Percentiles rank a stretch among this genome's conserved stretches.
These are phyloP conservation scores for Chrosomus eos DNA, from an alignment of 2,797 vertebrate genomes.

Conservation along the genomic window DNA sequence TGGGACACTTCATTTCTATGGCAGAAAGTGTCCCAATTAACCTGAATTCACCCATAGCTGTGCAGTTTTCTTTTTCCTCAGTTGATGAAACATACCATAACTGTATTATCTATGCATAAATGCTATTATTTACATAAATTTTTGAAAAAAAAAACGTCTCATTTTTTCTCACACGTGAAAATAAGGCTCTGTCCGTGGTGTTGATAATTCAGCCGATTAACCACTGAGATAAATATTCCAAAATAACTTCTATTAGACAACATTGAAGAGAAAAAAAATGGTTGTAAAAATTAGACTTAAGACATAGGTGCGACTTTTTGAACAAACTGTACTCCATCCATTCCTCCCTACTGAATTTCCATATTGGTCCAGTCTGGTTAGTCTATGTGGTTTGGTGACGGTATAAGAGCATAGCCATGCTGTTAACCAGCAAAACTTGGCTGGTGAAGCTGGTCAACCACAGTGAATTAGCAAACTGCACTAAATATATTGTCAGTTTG, in stretches of 20 bases:
- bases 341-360: background rate
- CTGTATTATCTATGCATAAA: background rate
- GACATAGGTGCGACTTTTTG: background rate
- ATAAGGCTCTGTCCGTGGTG: background rate
- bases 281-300: background rate
- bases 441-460: slow-evolving; percentile 1
- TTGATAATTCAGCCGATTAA: background rate
- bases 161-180: background rate
- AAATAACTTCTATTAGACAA: background rate
- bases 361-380: background rate
- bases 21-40: background rate
- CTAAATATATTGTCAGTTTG: background rate
- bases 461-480: background rate
- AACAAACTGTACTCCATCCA: background rate
- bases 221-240: background rate
- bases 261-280: background rate
- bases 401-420: background rate
- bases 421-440: background rate
- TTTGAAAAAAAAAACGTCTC: rapidly evolving
- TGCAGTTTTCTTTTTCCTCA: background rate
- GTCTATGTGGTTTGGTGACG: background rate
- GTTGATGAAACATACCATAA: background rate
- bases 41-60: background rate
- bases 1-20: background rate
- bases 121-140: background rate